phyloP scores from a whole-genome alignment of 2,888 invertebrate genomes.

The Gonocerus acuteangulatus region DNA sequence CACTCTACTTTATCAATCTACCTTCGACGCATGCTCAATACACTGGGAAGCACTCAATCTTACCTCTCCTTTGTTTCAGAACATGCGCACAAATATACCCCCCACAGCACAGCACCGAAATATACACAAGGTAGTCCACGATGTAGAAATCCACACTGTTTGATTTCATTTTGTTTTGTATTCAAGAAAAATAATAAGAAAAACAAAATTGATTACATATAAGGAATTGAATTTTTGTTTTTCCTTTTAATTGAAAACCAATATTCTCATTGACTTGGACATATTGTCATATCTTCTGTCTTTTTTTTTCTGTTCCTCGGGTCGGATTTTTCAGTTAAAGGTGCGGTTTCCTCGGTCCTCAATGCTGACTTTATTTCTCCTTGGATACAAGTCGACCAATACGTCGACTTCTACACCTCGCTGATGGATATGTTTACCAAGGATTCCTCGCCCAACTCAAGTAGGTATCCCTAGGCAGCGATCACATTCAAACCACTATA shows the following conservation, averaged over 20 bases:
- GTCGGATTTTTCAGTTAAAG: constrained; percentile 35
- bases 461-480: constrained; percentile 30
- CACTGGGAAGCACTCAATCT: constrained; percentile 22
- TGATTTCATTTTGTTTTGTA: not conserved
- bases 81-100: constrained; percentile 20
- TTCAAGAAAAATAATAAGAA: not conserved
- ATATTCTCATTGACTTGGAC: too few species aligned
- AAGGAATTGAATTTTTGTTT: not conserved
- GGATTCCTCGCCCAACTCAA: constrained; percentile 29
- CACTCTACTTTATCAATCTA: not conserved
- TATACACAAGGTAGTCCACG: constrained; percentile 22
- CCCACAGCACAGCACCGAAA: constrained; percentile 25
- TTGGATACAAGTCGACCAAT: constrained; percentile 28
- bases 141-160: constrained; percentile 25
- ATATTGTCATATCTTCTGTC: too few species aligned
- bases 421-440: constrained; percentile 32
- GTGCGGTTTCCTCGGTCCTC: constrained; percentile 30
- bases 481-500: constrained; percentile 1
- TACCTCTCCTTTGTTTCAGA: constrained; percentile 24
- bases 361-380: constrained; percentile 31
- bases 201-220: not conserved
- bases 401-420: constrained; percentile 30
- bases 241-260: too few species aligned
- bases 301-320: constrained; percentile 22
- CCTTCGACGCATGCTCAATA: constrained; percentile 14